These are phyloP conservation scores for Drosophila cognata DNA, from an alignment of 2,888 invertebrate species.

Conservation along the genomic window DNA sequence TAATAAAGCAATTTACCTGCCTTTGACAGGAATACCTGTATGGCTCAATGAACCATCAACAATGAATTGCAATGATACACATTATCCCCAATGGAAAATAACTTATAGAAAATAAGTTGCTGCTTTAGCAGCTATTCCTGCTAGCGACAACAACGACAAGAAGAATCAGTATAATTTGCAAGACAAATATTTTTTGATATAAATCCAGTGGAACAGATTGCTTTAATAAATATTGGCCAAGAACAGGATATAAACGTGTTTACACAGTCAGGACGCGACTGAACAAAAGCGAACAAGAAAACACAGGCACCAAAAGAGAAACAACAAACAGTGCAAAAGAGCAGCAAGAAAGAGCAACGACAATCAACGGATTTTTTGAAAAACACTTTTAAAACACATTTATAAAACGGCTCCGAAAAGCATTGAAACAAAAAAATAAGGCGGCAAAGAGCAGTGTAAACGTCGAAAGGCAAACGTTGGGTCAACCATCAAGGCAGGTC, in stretches of 20 bases:
- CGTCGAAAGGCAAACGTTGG: conserved; percentile 65
- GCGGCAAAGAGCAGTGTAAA: conserved; percentile 53
- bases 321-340: conserved; percentile 27
- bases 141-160: conserved; percentile 1
- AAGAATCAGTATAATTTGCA: conserved; percentile 57
- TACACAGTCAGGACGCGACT: conserved; percentile 49
- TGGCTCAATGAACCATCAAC: conserved; percentile 4
- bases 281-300: conserved; percentile 19
- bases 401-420: conserved; percentile 57
- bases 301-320: conserved; percentile 24
- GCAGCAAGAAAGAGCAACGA: conserved; percentile 25
- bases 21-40: not conserved
- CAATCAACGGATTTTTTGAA: conserved; percentile 63
- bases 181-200: conserved; percentile 73
- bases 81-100: conserved; percentile 11
- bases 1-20: conserved; percentile 4
- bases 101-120: conserved; percentile 25
- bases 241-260: conserved; percentile 63
- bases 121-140: not conserved
- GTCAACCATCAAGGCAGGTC: conserved; percentile 59
- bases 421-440: conserved; percentile 22
- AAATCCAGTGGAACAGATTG: conserved; percentile 74
- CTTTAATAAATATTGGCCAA: conserved; percentile 76
- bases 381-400: conserved; percentile 80
- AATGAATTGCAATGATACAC: conserved; percentile 18